Evolutionary conservation across 2,113 vertebrate genomes (phyloP).

Genomic region (Pelecanoides urinatrix): DNA sequence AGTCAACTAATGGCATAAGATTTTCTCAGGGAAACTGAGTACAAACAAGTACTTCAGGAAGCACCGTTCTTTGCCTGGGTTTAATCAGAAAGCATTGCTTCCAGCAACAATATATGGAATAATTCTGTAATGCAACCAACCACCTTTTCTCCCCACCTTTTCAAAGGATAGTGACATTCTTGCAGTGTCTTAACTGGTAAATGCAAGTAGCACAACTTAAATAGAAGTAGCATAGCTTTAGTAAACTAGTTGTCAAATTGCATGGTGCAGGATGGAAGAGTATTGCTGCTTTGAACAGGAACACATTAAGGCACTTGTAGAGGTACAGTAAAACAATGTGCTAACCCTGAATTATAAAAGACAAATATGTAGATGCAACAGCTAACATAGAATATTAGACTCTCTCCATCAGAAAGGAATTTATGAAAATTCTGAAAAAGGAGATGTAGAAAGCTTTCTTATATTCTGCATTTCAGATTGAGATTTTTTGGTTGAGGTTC

Average conservation of each 20-base stretch:
- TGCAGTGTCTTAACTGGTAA: background rate
- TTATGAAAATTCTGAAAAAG: background rate
- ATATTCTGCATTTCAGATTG: background rate
- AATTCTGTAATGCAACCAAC: background rate
- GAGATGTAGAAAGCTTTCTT: background rate
- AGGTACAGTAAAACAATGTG: background rate
- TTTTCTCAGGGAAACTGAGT: slow-evolving; percentile 15
- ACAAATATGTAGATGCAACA: background rate
- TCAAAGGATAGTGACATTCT: slow-evolving; percentile 9
- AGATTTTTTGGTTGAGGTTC: background rate
- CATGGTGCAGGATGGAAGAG: background rate
- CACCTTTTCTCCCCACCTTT: background rate
- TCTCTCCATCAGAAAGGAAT: background rate
- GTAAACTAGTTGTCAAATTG: background rate
- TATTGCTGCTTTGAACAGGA: background rate
- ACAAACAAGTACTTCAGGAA: background rate
- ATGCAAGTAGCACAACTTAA: background rate
- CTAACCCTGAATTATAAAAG: background rate
- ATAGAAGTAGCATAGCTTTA: background rate
- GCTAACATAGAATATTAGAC: background rate
- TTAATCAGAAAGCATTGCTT: slow-evolving; percentile 37
- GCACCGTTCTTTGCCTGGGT: background rate
- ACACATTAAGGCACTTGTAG: background rate
- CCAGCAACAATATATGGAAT: background rate
- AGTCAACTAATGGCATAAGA: background rate